Evolutionary conservation across 2,113 vertebrate species (phyloP).

Genomic region (Rhegmatorhina hoffmannsi): DNA sequence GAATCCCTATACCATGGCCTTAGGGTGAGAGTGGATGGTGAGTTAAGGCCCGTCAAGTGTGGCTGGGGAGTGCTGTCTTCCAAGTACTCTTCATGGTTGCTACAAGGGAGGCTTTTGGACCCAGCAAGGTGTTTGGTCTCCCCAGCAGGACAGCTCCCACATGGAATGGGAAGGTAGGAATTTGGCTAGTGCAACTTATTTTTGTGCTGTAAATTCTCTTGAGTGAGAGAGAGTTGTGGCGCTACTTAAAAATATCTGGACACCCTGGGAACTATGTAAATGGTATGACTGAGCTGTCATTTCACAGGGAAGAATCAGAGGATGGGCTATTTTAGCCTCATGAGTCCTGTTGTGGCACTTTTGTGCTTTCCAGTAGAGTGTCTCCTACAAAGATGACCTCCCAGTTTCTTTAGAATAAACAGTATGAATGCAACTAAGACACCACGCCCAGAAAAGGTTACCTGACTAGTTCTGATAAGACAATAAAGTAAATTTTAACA

Average conservation of each 20-base stretch:
- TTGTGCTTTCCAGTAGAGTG: neutral
- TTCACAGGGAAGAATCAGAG: neutral
- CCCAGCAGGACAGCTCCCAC: neutral
- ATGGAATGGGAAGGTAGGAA: rapidly evolving
- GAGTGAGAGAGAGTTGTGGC: neutral
- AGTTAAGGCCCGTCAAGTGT: neutral
- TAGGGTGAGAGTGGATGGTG: neutral
- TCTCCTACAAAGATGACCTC: neutral
- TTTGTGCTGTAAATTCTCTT: neutral
- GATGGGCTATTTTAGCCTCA: neutral
- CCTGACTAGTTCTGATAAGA: neutral
- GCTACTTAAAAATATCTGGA: neutral
- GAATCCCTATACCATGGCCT: neutral
- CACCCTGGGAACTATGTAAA: neutral
- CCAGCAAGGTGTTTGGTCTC: neutral
- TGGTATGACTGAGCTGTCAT: neutral
- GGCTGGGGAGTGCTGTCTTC: neutral
- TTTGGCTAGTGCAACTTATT: neutral
- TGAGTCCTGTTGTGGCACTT: neutral
- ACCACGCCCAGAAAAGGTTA: neutral
- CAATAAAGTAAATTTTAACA: neutral
- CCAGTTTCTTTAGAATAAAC: neutral
- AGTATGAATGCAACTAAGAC: neutral
- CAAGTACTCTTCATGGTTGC: neutral
- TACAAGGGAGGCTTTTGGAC: neutral